Conservation (phyloP, 2,113 vertebrate genomes). For the Rhodinocichla rosea region DNA sequence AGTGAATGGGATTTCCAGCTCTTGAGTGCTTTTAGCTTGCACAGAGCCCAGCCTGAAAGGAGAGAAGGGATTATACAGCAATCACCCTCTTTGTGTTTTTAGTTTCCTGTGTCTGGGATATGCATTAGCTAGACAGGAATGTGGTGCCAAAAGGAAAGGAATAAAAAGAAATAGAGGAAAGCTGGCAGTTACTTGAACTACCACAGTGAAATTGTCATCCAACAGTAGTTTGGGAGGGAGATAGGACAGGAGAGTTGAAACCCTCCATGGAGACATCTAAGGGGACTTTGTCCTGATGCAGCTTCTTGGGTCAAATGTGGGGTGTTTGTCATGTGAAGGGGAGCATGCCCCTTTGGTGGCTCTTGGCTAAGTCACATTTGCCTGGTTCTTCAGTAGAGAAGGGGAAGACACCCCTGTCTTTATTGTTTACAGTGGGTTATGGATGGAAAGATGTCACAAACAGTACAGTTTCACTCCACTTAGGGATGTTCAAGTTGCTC, state of each 20-base stretch:
- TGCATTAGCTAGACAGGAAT: neutral
- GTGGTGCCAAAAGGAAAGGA: neutral
- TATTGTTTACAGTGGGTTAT: neutral
- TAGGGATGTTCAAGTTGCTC: neutral
- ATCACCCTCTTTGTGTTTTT: neutral
- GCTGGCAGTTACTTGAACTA: neutral
- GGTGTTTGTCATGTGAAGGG: neutral
- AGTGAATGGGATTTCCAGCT: slow-evolving; percentile 52
- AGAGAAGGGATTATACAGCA: neutral
- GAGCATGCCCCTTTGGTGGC: neutral
- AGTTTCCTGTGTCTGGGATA: neutral
- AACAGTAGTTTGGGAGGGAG: neutral
- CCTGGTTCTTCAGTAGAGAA: neutral
- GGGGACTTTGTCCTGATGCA: neutral
- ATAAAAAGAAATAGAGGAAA: neutral
- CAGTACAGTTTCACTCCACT: neutral
- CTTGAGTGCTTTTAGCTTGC: neutral
- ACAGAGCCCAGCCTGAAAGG: slow-evolving; percentile 61
- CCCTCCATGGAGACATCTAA: neutral
- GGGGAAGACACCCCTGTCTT: neutral
- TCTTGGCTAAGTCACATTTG: neutral
- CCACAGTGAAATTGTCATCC: neutral
- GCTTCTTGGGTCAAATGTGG: neutral
- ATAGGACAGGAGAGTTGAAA: neutral
- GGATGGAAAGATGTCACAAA: neutral